Evolutionary conservation across 2,888 invertebrate species (phyloP).

Genomic region (Agonopterix heracliana): DNA sequence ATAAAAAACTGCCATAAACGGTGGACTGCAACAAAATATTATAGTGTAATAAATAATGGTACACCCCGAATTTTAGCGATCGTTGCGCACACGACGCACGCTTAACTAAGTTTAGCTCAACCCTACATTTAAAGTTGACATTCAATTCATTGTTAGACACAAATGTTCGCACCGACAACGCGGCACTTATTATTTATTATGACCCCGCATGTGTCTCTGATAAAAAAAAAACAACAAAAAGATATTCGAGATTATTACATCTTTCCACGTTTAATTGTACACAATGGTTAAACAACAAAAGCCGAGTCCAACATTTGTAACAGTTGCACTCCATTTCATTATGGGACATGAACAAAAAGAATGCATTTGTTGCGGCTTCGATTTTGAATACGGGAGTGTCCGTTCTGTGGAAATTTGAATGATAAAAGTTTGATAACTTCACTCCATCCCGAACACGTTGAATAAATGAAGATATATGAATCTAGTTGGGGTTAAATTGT

Average conservation of each 20-base stretch:
- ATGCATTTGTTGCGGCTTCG: constrained; percentile 60
- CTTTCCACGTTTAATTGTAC: constrained; percentile 72
- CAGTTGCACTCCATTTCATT: constrained; percentile 63
- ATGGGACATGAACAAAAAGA: constrained; percentile 30
- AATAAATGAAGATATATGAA: constrained; percentile 75
- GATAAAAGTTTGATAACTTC: constrained; percentile 59
- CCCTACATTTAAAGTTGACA: constrained; percentile 69
- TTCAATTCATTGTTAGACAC: constrained; percentile 62
- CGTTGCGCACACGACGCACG: constrained; percentile 55
- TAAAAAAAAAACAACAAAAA: constrained; percentile 61
- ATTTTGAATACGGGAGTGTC: constrained; percentile 39
- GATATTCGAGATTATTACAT: constrained; percentile 71
- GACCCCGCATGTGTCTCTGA: constrained; percentile 65
- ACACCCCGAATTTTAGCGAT: constrained; percentile 67
- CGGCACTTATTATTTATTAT: constrained; percentile 57
- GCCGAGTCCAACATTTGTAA: constrained; percentile 55
- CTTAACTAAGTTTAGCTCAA: constrained; percentile 58
- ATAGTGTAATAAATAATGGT: constrained; percentile 71
- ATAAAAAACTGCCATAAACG: constrained; percentile 64
- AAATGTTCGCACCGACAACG: constrained; percentile 43
- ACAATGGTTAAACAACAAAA: constrained; percentile 71
- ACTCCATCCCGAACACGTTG: constrained; percentile 42
- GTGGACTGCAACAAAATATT: constrained; percentile 70
- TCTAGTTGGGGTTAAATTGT: constrained; percentile 74
- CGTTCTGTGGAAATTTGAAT: constrained; percentile 58